Conservation (phyloP, 2,113 vertebrate species). For the Hydrochoerus hydrochaeris region DNA sequence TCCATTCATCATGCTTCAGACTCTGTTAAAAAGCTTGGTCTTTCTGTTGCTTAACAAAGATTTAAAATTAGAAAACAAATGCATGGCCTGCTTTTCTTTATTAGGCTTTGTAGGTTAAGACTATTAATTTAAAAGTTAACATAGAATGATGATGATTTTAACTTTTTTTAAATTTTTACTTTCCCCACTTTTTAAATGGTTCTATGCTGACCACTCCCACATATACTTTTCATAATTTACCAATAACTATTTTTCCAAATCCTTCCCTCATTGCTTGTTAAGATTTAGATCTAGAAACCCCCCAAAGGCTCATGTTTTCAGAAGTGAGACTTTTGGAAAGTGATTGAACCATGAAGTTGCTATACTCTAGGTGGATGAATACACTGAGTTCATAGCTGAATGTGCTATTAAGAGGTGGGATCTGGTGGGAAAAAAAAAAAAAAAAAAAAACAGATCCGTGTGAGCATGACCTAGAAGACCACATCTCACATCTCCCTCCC, state of each 20-base stretch:
- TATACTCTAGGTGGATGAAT: not conserved
- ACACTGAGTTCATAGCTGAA: not conserved
- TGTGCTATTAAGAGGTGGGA: not conserved
- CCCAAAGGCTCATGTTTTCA: not conserved
- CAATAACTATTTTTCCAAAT: not conserved
- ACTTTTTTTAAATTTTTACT: not conserved
- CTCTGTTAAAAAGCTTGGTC: not conserved
- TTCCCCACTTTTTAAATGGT: not conserved
- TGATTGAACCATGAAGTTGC: not conserved
- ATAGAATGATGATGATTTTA: not conserved
- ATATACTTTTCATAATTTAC: not conserved
- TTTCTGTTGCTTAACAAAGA: not conserved
- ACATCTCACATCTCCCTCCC: not conserved
- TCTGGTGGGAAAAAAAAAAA: not conserved
- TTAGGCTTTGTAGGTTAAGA: not conserved
- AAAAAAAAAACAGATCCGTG: not conserved
- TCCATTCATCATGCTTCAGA: not conserved
- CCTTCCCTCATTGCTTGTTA: not conserved
- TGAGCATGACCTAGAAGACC: not conserved
- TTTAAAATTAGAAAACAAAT: not conserved
- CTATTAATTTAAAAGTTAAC: not conserved
- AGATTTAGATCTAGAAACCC: not conserved
- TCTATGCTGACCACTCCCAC: not conserved
- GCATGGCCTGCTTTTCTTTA: not conserved
- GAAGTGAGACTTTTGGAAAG: not conserved